These are phyloP conservation scores for Nematolebias whitei DNA, from an alignment of 2,113 vertebrate genomes.

Conservation along the genomic window DNA sequence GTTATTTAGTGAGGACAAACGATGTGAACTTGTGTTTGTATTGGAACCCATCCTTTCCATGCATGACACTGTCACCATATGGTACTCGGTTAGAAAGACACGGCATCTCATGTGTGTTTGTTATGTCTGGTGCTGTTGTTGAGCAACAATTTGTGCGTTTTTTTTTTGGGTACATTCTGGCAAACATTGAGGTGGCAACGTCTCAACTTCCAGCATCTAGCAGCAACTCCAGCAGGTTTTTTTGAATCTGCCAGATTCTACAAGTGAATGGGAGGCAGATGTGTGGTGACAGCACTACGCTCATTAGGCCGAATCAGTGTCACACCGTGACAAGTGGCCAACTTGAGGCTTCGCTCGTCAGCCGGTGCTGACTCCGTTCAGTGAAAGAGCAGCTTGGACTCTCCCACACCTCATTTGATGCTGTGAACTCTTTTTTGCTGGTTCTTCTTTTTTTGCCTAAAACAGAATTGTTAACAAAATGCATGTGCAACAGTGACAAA, in stretches of 20 bases:
- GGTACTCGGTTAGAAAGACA: not conserved
- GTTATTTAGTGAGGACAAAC: not conserved
- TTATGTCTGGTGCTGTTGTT: slow-evolving; percentile 21
- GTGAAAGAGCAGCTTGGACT: slow-evolving; percentile 47
- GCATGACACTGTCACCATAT: not conserved
- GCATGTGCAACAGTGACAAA: not conserved
- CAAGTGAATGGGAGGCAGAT: slow-evolving; percentile 90
- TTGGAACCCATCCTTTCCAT: not conserved
- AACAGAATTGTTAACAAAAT: not conserved
- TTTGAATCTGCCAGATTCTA: slow-evolving; percentile 91
- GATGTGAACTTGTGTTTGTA: not conserved
- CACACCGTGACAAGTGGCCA: slow-evolving; percentile 81
- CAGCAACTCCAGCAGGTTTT: slow-evolving; percentile 91
- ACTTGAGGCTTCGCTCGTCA: slow-evolving; percentile 76
- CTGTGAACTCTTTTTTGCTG: slow-evolving; percentile 26
- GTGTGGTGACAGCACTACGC: slow-evolving; percentile 81
- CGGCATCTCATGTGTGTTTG: not conserved
- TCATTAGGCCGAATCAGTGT: slow-evolving; percentile 85
- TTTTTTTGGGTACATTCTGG: slow-evolving; percentile 74
- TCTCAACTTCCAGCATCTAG: slow-evolving; percentile 70
- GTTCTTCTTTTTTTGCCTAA: slow-evolving; percentile 26
- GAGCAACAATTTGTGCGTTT: slow-evolving; percentile 55
- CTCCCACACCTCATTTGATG: slow-evolving; percentile 46
- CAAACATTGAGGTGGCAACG: slow-evolving; percentile 41
- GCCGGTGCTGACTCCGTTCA: slow-evolving; percentile 57